These are phyloP conservation scores for Miichthys miiuy DNA, from an alignment of 2,797 vertebrate genomes.

Conservation along the genomic window DNA sequence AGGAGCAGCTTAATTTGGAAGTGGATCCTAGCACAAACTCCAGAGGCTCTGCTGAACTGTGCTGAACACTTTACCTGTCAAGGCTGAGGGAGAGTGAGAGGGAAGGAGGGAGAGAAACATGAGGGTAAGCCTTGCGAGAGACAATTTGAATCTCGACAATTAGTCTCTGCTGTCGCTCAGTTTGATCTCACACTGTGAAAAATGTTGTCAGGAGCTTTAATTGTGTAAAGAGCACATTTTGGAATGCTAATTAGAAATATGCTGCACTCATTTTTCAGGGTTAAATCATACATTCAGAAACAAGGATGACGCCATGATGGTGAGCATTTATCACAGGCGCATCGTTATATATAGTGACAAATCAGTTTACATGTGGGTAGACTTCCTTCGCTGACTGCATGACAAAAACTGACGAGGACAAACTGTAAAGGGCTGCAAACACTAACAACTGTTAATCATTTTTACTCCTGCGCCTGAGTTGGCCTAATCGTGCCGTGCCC, in stretches of 20 bases:
- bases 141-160: constrained; percentile 73
- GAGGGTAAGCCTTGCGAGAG: constrained; percentile 69
- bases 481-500: constrained; percentile 55
- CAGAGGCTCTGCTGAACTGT: constrained; percentile 60
- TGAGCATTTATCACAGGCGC: constrained; percentile 58
- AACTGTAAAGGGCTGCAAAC: constrained; percentile 73
- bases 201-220: constrained; percentile 75
- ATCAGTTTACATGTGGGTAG: constrained; percentile 70
- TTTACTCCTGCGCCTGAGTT: constrained; percentile 62
- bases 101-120: constrained; percentile 8
- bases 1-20: constrained; percentile 74
- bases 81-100: constrained; percentile 13
- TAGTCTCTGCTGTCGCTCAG: constrained; percentile 71
- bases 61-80: constrained; percentile 70
- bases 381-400: constrained; percentile 59
- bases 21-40: constrained; percentile 55
- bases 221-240: constrained; percentile 75
- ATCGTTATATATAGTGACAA: constrained; percentile 71
- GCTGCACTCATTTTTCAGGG: constrained; percentile 66
- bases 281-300: constrained; percentile 64
- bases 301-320: constrained; percentile 52
- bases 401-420: constrained; percentile 59
- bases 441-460: constrained; percentile 79
- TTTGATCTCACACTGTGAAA: constrained; percentile 73
- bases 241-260: constrained; percentile 73